Base-by-base conservation (phyloP, 2,113 vertebrate genomes). In the Etheostoma spectabile region DNA sequence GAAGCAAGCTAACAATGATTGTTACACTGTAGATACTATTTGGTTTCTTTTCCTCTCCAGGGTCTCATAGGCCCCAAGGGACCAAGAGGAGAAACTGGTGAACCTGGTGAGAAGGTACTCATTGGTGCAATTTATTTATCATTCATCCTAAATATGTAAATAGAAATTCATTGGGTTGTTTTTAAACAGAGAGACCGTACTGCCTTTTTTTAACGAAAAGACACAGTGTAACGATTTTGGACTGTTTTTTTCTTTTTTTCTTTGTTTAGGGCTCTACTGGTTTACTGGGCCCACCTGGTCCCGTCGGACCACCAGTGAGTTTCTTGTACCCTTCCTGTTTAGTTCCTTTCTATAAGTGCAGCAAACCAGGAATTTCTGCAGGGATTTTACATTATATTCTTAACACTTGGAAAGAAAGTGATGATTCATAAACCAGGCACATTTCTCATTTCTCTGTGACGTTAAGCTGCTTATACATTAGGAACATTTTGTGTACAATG, bases 81-180 rank as follows among this genome's bases (percentile, higher is more conserved):
- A 57, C 88, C 86, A 0, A 67, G 0, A 77, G 97, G 97, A 16
- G 93, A 96, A 52, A 84, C 80, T 86, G 96, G 97, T 72, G 93
- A 95, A 87, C 93, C 95, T 70, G 97, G 96, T 74, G 74, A 74
- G 30, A 97, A 96, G 96, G 97, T 98, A 94, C 92, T 67, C 12
- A 24, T 69, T 56, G 2, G 30, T 57, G 5, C 1, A 10, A 21
- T 66, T 61, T 33, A 60, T 24, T 67, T 56, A 49, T 65, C 12
- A 18, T 22, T 13, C 19, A 8, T 72, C 21, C 6, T 51, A 3
- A 42, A 42, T 46, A 22, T 79, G 19, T 66, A 21, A 45, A 55
- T 30, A 24, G 5, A 56, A 65, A 30, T 24, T 38, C 21, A 4
- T 10, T 27, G 8, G 16, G 51, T 42, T 18, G 8, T 8, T 38